A percentile compares a stretch with the other conserved stretches of the same genome.
Evolutionary conservation across 2,888 invertebrate species (phyloP).

Genomic region (Trileptium ribeirensis): DNA sequence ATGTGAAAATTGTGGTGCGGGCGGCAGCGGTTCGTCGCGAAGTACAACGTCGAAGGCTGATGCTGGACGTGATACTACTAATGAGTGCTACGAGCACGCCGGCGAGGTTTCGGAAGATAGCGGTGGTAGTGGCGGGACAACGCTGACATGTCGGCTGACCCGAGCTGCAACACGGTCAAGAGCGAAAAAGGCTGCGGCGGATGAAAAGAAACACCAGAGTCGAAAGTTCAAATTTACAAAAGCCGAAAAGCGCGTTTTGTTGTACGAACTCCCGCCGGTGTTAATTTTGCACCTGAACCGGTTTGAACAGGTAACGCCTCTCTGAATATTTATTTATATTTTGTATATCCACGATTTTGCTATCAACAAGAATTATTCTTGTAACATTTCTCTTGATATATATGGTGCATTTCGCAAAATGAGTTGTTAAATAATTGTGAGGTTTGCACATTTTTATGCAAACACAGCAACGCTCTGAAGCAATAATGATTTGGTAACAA

Average conservation of each 20-base stretch:
- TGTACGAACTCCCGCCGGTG: slow-evolving; percentile 83
- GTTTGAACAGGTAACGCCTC: slow-evolving; percentile 70
- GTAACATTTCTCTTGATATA: too few species aligned
- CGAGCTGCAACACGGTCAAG: neutral
- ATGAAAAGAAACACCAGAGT: too few species aligned
- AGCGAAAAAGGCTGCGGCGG: too few species aligned
- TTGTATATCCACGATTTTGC: too few species aligned
- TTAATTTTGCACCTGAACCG: slow-evolving; percentile 89
- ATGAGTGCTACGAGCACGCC: neutral
- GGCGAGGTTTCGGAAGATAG: neutral
- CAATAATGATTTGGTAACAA: too few species aligned
- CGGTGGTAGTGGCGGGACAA: too few species aligned
- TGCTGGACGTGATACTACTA: slow-evolving; percentile 15
- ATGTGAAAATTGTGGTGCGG: slow-evolving; percentile 68
- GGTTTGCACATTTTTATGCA: too few species aligned
- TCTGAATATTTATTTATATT: slow-evolving; percentile 23
- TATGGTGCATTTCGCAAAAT: too few species aligned
- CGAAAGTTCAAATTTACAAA: slow-evolving; percentile 48
- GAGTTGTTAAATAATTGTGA: too few species aligned
- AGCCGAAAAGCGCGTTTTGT: slow-evolving; percentile 59
- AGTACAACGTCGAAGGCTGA: slow-evolving; percentile 20
- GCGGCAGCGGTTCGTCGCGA: neutral
- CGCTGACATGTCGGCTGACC: too few species aligned
- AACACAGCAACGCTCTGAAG: too few species aligned
- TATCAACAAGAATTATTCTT: too few species aligned